A percentile compares a stretch with the other conserved stretches of the same genome.
Conservation (phyloP, 2,888 invertebrate species). For the Oligia strigilis region DNA sequence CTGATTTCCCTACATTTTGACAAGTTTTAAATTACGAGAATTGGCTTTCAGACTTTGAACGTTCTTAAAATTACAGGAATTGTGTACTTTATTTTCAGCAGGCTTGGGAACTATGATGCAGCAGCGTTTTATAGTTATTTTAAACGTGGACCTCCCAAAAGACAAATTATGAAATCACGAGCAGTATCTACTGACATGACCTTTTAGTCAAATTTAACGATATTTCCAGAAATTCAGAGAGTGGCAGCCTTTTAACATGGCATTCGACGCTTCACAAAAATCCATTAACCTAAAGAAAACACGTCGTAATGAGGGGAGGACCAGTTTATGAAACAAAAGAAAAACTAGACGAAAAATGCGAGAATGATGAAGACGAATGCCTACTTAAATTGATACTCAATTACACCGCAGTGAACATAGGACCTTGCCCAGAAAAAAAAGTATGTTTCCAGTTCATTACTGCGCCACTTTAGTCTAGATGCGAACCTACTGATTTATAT, state of each 20-base stretch:
- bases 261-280: background rate
- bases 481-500: slow-evolving; percentile 52
- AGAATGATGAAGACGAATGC: slow-evolving; percentile 1
- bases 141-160: background rate
- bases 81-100: background rate
- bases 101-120: background rate
- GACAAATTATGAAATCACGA: background rate
- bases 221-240: background rate
- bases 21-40: too few relatives aligned
- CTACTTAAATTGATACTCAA: slow-evolving; percentile 21
- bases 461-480: slow-evolving; percentile 42
- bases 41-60: too few relatives aligned
- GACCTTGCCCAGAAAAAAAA: slow-evolving; percentile 34
- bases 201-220: background rate
- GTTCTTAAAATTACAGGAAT: background rate
- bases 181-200: background rate
- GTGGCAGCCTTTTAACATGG: background rate
- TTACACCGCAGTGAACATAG: slow-evolving; percentile 21
- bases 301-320: background rate
- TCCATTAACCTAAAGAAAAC: slow-evolving; percentile 5
- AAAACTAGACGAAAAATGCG: background rate
- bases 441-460: slow-evolving; percentile 58
- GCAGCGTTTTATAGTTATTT: background rate
- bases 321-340: slow-evolving; percentile 1
- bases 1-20: too few relatives aligned